Percentiles rank a stretch among this genome's conserved stretches.
Evolutionary conservation across 2,797 vertebrate species (phyloP).

Genomic region (Adrianichthys oophorus): DNA sequence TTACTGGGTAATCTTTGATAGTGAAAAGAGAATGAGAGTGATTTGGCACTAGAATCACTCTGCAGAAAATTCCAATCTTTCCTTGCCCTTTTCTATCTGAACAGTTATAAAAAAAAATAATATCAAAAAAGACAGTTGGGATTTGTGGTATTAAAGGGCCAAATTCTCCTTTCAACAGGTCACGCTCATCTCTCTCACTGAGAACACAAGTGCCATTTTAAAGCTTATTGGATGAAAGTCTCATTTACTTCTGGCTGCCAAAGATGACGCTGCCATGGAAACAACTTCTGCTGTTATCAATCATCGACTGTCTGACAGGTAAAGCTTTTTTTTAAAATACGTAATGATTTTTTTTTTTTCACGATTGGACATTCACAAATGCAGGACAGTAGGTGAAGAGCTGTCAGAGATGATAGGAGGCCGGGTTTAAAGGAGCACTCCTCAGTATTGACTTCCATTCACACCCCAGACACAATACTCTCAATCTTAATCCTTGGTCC

Average conservation of each 20-base stretch:
- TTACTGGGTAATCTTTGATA: slow-evolving; percentile 31
- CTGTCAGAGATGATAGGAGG: slow-evolving; percentile 55
- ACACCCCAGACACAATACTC: slow-evolving; percentile 31
- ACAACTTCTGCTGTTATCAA: slow-evolving; percentile 88
- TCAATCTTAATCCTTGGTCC: slow-evolving; percentile 38
- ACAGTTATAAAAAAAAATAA: slow-evolving; percentile 3
- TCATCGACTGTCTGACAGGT: slow-evolving; percentile 91
- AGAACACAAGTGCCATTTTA: slow-evolving; percentile 71
- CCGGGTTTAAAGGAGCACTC: slow-evolving; percentile 52
- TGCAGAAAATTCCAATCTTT: not conserved
- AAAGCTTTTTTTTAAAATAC: slow-evolving; percentile 71
- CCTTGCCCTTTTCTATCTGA: not conserved
- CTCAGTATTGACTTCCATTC: slow-evolving; percentile 59
- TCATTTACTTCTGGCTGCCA: slow-evolving; percentile 79
- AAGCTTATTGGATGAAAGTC: slow-evolving; percentile 80
- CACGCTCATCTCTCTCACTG: slow-evolving; percentile 68
- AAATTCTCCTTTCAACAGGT: slow-evolving; percentile 70
- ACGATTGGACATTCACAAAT: slow-evolving; percentile 61
- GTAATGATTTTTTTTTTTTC: slow-evolving; percentile 62
- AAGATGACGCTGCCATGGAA: slow-evolving; percentile 96
- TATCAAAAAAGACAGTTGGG: slow-evolving; percentile 8
- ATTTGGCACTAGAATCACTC: not conserved
- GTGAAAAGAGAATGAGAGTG: slow-evolving; percentile 21
- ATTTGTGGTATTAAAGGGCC: slow-evolving; percentile 44
- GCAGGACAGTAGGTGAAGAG: slow-evolving; percentile 49